phyloP scores from a whole-genome alignment of 2,888 invertebrate species.

The Mesodorylaimus sp. region DNA sequence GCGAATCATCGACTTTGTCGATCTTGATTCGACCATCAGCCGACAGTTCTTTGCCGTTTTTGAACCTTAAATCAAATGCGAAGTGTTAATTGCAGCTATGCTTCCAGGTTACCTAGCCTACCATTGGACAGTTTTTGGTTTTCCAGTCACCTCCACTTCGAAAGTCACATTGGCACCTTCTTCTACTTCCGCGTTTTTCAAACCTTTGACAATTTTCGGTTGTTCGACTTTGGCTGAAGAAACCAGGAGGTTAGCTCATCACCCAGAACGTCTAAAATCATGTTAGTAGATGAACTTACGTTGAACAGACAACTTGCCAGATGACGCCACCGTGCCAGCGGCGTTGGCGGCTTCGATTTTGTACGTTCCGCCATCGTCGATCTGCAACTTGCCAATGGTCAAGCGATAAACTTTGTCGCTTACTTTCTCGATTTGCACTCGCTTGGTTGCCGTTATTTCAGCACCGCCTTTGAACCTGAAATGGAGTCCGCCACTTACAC shows the following conservation, averaged over 20 bases:
- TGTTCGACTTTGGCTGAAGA: not conserved
- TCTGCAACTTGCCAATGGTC: constrained; percentile 40
- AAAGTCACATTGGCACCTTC: constrained; percentile 65
- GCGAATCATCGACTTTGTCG: constrained; percentile 17
- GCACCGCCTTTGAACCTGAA: constrained; percentile 52
- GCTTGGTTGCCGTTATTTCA: constrained; percentile 47
- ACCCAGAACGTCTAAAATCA: not conserved
- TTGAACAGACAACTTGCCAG: constrained; percentile 43
- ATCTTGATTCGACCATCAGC: constrained; percentile 24
- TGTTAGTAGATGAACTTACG: not conserved
- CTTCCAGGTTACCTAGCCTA: constrained; percentile 39
- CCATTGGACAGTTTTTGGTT: constrained; percentile 73
- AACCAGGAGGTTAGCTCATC: too few relatives aligned
- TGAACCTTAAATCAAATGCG: constrained; percentile 20
- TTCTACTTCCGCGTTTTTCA: constrained; percentile 52
- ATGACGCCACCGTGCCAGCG: constrained; percentile 61
- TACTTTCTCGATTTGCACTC: not conserved
- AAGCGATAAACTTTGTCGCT: constrained; percentile 32
- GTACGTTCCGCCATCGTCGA: constrained; percentile 71
- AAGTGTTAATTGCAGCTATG: not conserved
- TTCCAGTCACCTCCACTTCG: constrained; percentile 63
- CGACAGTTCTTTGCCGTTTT: constrained; percentile 29
- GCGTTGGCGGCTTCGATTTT: constrained; percentile 55
- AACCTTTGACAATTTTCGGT: constrained; percentile 45
- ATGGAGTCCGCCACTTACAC: not conserved